Base-by-base conservation (phyloP, 2,888 invertebrate genomes). In the Cataglyphis livida region DNA sequence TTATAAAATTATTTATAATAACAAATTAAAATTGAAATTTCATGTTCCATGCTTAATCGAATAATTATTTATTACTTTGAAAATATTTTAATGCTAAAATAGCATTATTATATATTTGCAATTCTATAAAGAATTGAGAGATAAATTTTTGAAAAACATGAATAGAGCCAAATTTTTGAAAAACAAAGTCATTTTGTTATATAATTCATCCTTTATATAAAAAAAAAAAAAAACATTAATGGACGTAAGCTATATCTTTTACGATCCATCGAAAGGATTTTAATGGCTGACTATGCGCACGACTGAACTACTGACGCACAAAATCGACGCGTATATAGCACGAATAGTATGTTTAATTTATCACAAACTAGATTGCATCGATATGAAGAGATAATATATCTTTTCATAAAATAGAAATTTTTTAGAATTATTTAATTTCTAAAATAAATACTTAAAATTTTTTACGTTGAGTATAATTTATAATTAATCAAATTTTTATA, bases 221-320 rank as follows among this genome's bases (percentile, higher is more conserved):
- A 62, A 62, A 61, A 62, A 25, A 25, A 25, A 25, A 25, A 28
- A 10, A 12, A 44, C 32, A 21, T 18, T 73, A 48, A 68, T 32
- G 28, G 12, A 41, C 5, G 6, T 41, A 28, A 57, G 32, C 9
- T 59, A 32, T 21, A 54, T 35, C 21, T 54, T 65, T 38, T 5
- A 41, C 6, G 12, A 1, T 5, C 15, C 15, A 41, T 21, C 18
- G 10, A 10, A 18, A 4, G 2, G 10, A 78, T 41, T 57, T 65
- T 65, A 57, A 68, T 18, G 68, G n/a, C 41, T 68, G 78, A 68
- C 68, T 44, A 18, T 41, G 44, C 9, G 57, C 18, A 7, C 15
- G 10, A 21, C 32, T 57, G 5, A 41, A 57, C 57, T 68, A 78
- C 41, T 78, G 48, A 48, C 25, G 66, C 44, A 10, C 18, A 25